Evolutionary conservation across 2,113 vertebrate genomes (phyloP).

Genomic region (Oncorhynchus mykiss): DNA sequence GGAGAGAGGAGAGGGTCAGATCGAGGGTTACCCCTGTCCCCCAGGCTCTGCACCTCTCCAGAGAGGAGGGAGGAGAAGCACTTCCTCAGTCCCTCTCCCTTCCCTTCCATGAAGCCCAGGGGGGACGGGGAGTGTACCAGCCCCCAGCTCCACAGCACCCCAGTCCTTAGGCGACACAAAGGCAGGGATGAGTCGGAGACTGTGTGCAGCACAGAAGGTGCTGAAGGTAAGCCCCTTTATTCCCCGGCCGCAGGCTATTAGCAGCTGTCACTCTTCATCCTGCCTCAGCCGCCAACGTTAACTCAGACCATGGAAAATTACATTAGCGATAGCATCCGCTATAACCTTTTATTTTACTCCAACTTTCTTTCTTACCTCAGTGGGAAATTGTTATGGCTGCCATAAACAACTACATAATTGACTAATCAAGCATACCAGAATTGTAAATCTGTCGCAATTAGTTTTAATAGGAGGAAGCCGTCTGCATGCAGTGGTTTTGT

Average conservation of each 20-base stretch:
- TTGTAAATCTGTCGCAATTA: slow-evolving; percentile 15
- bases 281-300: background rate
- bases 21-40: slow-evolving; percentile 38
- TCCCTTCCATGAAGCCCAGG: slow-evolving; percentile 21
- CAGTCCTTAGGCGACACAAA: slow-evolving; percentile 72
- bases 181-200: slow-evolving; percentile 65
- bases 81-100: slow-evolving; percentile 58
- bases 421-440: slow-evolving; percentile 12
- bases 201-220: slow-evolving; percentile 78
- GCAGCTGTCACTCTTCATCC: background rate
- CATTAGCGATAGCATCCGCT: background rate
- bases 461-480: slow-evolving; percentile 19
- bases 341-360: background rate
- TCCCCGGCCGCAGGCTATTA: background rate
- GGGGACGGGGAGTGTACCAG: slow-evolving; percentile 56
- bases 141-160: slow-evolving; percentile 81
- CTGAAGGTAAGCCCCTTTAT: slow-evolving; percentile 72
- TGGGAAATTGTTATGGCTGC: slow-evolving; percentile 20
- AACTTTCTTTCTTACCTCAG: slow-evolving; percentile 2
- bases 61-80: slow-evolving; percentile 32
- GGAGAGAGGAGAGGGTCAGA: slow-evolving; percentile 54
- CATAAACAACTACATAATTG: slow-evolving; percentile 25
- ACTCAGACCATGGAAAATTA: background rate
- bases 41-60: slow-evolving; percentile 26
- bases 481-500: slow-evolving; percentile 10